Conservation (phyloP, 2,888 invertebrate species). For the Metalampra italica region DNA sequence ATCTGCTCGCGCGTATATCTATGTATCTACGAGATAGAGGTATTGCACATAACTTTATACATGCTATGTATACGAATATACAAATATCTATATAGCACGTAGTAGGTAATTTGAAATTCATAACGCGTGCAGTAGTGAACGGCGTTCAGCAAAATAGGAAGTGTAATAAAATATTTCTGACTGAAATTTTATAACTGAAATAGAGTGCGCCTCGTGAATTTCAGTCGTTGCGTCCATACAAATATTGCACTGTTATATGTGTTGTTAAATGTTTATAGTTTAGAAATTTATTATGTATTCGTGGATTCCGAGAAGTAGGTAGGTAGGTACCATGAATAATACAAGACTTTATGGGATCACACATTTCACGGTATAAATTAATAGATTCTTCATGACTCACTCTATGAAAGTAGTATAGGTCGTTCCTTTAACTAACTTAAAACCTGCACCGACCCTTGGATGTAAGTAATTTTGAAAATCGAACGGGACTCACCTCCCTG, state of each 20-base stretch:
- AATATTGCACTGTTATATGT: slow-evolving; percentile 4
- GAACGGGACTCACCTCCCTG: no score
- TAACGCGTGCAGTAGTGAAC: slow-evolving; percentile 60
- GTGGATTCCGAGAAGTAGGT: no score
- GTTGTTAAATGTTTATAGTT: not conserved
- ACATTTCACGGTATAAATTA: no score
- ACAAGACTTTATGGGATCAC: no score
- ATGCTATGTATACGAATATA: not conserved
- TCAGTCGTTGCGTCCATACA: slow-evolving; percentile 14
- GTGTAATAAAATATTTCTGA: slow-evolving; percentile 62
- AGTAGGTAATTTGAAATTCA: slow-evolving; percentile 57
- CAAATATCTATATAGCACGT: not conserved
- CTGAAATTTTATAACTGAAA: slow-evolving; percentile 61
- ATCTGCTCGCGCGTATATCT: not conserved
- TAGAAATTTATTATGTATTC: no score
- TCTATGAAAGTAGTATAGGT: no score
- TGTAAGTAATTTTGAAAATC: no score
- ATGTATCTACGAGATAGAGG: not conserved
- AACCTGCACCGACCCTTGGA: no score
- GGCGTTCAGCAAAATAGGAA: slow-evolving; percentile 59
- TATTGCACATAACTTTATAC: not conserved
- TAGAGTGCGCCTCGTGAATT: slow-evolving; percentile 53
- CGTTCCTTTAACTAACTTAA: no score
- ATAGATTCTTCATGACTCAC: no score
- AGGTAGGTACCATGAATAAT: no score